Conservation (phyloP, 2,113 vertebrate genomes). For the Forbesichthys agassizii region DNA sequence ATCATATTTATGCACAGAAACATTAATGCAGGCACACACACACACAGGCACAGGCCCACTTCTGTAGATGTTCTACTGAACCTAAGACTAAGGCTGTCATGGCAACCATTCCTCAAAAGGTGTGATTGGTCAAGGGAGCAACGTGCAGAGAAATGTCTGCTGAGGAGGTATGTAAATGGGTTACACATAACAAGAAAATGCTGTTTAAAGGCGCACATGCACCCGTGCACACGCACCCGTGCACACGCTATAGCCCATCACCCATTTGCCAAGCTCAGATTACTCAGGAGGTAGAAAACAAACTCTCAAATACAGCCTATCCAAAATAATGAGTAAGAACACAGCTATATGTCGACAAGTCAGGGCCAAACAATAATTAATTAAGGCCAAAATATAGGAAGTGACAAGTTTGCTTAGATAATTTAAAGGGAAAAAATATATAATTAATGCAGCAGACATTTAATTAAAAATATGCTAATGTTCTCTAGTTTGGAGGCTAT, state of each 20-base stretch:
- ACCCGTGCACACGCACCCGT: slow-evolving; percentile 17
- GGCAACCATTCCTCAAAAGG: slow-evolving; percentile 61
- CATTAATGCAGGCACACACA: slow-evolving; percentile 3
- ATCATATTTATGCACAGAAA: not conserved
- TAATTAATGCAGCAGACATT: slow-evolving; percentile 55
- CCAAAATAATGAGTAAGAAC: slow-evolving; percentile 61
- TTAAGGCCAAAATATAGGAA: slow-evolving; percentile 60
- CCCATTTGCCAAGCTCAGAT: not conserved
- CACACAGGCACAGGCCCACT: slow-evolving; percentile 24
- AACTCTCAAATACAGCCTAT: slow-evolving; percentile 22
- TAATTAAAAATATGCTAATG: slow-evolving; percentile 83
- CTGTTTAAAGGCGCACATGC: slow-evolving; percentile 13
- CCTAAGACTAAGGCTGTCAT: slow-evolving; percentile 65
- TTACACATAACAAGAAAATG: slow-evolving; percentile 26
- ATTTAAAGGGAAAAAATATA: slow-evolving; percentile 37
- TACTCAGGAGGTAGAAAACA: slow-evolving; percentile 23
- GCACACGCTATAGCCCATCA: not conserved
- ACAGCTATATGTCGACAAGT: slow-evolving; percentile 59
- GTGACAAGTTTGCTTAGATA: slow-evolving; percentile 66
- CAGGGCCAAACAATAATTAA: slow-evolving; percentile 67
- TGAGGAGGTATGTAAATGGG: slow-evolving; percentile 47
- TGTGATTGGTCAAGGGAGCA: slow-evolving; percentile 60
- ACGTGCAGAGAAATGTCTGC: slow-evolving; percentile 47
- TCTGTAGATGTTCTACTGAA: slow-evolving; percentile 28
- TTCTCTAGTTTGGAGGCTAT: slow-evolving; percentile 60